Evolutionary conservation across 2,113 vertebrate species (phyloP).

Genomic region (Tonatia bakeri): DNA sequence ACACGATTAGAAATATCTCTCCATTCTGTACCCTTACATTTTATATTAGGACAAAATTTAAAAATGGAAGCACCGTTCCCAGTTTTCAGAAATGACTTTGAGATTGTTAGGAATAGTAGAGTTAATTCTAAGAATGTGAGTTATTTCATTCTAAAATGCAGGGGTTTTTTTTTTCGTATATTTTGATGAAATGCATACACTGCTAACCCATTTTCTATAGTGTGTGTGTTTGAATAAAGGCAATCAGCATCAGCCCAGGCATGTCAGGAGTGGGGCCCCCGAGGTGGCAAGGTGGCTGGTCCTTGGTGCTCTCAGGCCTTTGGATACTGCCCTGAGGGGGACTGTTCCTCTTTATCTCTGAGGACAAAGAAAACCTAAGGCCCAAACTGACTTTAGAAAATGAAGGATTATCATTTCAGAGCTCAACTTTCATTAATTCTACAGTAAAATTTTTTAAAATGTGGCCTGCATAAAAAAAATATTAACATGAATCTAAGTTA

Average conservation of each 20-base stretch:
- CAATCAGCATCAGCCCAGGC: neutral
- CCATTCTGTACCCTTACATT: neutral
- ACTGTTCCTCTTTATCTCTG: neutral
- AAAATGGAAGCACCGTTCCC: constrained; percentile 39
- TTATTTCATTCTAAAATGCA: constrained; percentile 51
- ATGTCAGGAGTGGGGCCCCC: fast-evolving
- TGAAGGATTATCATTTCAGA: neutral
- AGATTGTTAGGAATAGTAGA: neutral
- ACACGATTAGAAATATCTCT: constrained; percentile 57
- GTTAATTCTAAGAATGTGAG: neutral
- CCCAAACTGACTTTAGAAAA: neutral
- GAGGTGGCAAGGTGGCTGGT: fast-evolving
- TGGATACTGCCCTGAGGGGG: fast-evolving
- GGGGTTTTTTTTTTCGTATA: neutral
- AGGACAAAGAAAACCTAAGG: neutral
- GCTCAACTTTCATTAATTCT: neutral
- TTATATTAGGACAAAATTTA: constrained; percentile 64
- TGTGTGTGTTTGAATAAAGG: neutral
- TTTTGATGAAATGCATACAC: neutral
- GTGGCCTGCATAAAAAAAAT: neutral
- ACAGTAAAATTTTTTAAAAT: neutral
- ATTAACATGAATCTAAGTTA: neutral
- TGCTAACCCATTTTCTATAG: neutral
- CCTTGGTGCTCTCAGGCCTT: too few relatives aligned
- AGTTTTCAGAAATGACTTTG: constrained; percentile 27